Conservation (phyloP, 1,140 invertebrate genomes). For the Caerostris extrusa region DNA sequence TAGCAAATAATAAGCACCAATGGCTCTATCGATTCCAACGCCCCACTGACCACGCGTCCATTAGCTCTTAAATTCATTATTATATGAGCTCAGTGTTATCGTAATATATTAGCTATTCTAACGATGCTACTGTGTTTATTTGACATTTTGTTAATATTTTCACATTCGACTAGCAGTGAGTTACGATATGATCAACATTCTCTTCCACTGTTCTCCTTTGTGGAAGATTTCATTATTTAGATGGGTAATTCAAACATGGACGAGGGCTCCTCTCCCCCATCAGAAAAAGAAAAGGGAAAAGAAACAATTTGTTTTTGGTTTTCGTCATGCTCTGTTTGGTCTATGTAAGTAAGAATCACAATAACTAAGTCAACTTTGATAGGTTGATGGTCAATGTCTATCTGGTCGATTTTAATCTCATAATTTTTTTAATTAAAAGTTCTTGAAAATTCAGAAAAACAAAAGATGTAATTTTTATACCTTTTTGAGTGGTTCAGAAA, state of each 20-base stretch:
- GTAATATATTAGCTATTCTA: no score
- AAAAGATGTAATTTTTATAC: no score
- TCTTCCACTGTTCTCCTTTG: not conserved
- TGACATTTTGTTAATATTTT: not conserved
- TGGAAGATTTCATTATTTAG: not conserved
- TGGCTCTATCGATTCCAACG: not conserved
- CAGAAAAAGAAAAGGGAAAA: not conserved
- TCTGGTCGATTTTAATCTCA: no score
- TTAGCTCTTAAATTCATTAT: not conserved
- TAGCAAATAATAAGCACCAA: not conserved
- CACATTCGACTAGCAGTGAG: not conserved
- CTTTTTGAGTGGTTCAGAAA: no score
- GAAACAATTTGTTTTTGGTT: not conserved
- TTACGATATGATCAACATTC: no score
- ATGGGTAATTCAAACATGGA: not conserved
- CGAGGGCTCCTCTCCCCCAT: not conserved
- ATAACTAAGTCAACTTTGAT: not conserved
- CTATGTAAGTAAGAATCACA: not conserved
- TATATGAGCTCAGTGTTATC: no score
- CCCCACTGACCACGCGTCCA: not conserved
- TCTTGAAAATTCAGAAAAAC: no score
- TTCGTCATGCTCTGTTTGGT: not conserved
- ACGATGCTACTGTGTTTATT: not conserved
- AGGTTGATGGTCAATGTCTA: no score
- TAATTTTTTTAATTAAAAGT: no score